A percentile compares a stretch with the other conserved stretches of the same genome.
Evolutionary conservation across 2,888 invertebrate species (phyloP).

Genomic region (Ctena decussata): DNA sequence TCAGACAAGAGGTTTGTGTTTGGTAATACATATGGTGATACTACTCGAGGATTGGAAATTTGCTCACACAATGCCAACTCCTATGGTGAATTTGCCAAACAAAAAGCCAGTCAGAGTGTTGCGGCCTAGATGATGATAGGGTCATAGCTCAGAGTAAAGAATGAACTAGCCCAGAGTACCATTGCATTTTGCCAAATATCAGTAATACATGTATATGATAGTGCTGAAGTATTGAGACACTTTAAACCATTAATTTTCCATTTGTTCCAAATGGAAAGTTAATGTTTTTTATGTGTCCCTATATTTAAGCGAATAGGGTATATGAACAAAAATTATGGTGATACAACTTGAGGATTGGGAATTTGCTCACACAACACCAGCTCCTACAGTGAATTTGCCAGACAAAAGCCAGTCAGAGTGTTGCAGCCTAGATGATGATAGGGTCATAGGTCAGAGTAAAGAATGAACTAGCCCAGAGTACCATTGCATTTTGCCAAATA

Average conservation of each 20-base stretch:
- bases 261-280: not conserved
- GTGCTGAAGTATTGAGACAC: not conserved
- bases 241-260: not conserved
- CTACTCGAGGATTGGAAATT: conserved; percentile 84
- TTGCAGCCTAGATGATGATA: not conserved
- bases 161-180: not conserved
- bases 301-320: no score
- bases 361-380: conserved; percentile 82
- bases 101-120: conserved; percentile 3
- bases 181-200: not conserved
- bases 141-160: not conserved
- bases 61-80: conserved; percentile 80
- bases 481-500: no score
- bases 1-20: conserved; percentile 68
- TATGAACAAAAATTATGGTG: no score
- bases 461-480: no score
- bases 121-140: not conserved
- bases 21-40: conserved; percentile 87
- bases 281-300: no score
- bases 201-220: not conserved
- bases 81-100: conserved; percentile 70
- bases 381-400: conserved; percentile 72
- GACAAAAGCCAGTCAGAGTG: conserved; percentile 3
- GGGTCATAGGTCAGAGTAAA: no score
- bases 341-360: conserved; percentile 85